These are phyloP conservation scores for Drosophila ezoana DNA, from an alignment of 2,888 invertebrate genomes.

Conservation along the genomic window DNA sequence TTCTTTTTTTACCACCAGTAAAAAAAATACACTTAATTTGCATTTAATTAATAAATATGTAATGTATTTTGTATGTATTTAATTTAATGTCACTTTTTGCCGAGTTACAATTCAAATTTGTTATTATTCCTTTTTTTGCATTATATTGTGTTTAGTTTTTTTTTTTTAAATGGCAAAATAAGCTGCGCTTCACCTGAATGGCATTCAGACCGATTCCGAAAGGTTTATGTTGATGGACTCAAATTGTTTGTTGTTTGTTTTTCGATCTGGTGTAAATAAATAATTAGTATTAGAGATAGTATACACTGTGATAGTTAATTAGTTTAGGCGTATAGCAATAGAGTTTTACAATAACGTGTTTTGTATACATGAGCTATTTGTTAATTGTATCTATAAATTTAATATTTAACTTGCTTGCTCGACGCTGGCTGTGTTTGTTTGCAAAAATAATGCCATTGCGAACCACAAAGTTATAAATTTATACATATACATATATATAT, in stretches of 20 bases:
- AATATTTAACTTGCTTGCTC: slow-evolving; percentile 35
- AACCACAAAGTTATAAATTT: slow-evolving; percentile 34
- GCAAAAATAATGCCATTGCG: slow-evolving; percentile 68
- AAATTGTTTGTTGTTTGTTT: slow-evolving; percentile 6
- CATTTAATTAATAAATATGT: slow-evolving; percentile 48
- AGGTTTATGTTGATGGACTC: slow-evolving; percentile 21
- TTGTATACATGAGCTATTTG: slow-evolving; percentile 44
- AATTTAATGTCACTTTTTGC: slow-evolving; percentile 41
- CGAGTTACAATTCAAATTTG: slow-evolving; percentile 33
- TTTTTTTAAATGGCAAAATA: slow-evolving; percentile 32
- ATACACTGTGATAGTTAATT: slow-evolving; percentile 63
- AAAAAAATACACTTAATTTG: background rate
- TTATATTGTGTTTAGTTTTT: slow-evolving; percentile 1
- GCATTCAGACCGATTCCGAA: slow-evolving; percentile 32
- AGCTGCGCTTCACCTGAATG: slow-evolving; percentile 50
- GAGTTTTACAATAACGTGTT: slow-evolving; percentile 45
- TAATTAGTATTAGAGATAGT: slow-evolving; percentile 66
- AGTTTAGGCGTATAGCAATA: slow-evolving; percentile 72
- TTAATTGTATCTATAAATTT: slow-evolving; percentile 49
- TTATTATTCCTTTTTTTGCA: slow-evolving; percentile 11
- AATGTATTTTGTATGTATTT: slow-evolving; percentile 48
- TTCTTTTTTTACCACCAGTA: background rate
- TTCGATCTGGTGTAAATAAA: slow-evolving; percentile 53
- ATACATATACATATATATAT: slow-evolving; percentile 23
- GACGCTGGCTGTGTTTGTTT: slow-evolving; percentile 37